Evolutionary conservation across 2,888 invertebrate genomes (phyloP).

Genomic region (Slavum lentiscoides): DNA sequence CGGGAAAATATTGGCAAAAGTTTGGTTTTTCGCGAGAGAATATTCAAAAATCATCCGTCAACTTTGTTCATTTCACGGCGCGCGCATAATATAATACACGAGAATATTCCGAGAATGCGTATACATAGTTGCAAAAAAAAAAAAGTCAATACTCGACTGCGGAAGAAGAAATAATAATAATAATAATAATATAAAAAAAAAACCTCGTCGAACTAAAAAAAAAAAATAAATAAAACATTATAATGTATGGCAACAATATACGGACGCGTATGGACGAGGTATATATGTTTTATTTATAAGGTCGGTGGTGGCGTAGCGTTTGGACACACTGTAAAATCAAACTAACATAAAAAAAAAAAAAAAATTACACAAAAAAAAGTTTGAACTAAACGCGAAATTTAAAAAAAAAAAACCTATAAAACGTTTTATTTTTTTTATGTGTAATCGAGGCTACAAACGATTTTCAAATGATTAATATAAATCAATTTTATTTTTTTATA

Average conservation of each 20-base stretch:
- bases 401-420: background rate
- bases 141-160: conserved; percentile 8
- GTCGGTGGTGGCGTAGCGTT: background rate
- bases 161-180: background rate
- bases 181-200: background rate
- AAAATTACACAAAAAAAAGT: background rate
- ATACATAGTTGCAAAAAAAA: background rate
- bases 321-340: conserved; percentile 18
- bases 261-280: background rate
- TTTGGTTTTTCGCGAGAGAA: background rate
- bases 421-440: background rate
- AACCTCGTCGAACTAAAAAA: background rate
- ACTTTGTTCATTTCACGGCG: background rate
- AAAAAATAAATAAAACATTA: conserved; percentile 43
- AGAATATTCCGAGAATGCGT: background rate
- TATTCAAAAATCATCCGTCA: background rate
- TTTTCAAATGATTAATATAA: background rate
- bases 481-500: too few species aligned
- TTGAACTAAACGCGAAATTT: background rate
- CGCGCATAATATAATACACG: background rate
- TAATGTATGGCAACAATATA: conserved; percentile 14
- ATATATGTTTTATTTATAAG: conserved; percentile 38
- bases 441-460: background rate
- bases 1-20: background rate
- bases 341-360: background rate